Evolutionary conservation across 2,888 invertebrate species (phyloP).

Genomic region (Odontomyia ornata): DNA sequence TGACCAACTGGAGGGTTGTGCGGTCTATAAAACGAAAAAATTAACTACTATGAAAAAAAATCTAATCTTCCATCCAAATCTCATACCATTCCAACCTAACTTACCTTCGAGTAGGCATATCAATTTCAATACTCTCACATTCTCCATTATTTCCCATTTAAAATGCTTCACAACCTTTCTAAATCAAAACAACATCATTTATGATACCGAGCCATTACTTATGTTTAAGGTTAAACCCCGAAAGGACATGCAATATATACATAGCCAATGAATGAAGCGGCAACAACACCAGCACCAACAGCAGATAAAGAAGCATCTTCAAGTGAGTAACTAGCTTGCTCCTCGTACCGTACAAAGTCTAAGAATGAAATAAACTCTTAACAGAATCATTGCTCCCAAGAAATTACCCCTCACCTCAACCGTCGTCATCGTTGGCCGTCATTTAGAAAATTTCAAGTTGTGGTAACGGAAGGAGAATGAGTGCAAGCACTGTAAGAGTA

Average conservation of each 20-base stretch:
- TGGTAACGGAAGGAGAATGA: neutral
- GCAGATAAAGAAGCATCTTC: too few species aligned
- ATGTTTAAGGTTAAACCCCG: neutral
- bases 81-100: too few species aligned
- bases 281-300: too few species aligned
- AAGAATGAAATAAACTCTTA: constrained; percentile 3
- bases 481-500: neutral
- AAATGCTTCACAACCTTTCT: neutral
- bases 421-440: neutral
- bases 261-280: neutral
- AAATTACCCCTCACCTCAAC: neutral
- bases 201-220: neutral
- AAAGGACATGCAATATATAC: neutral
- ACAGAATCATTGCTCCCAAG: constrained; percentile 3
- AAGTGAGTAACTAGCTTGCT: too few species aligned
- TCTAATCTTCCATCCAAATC: too few species aligned
- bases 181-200: neutral
- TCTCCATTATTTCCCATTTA: neutral
- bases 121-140: too few species aligned
- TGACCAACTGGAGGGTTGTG: too few species aligned
- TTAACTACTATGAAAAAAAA: too few species aligned
- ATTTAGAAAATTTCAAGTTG: neutral
- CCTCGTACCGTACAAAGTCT: neutral
- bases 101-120: too few species aligned
- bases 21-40: too few species aligned